Evolutionary conservation across 2,113 vertebrate genomes (phyloP), one percentile per base, ranked within the genome.

Genomic region (Brachyistius frenatus): DNA sequence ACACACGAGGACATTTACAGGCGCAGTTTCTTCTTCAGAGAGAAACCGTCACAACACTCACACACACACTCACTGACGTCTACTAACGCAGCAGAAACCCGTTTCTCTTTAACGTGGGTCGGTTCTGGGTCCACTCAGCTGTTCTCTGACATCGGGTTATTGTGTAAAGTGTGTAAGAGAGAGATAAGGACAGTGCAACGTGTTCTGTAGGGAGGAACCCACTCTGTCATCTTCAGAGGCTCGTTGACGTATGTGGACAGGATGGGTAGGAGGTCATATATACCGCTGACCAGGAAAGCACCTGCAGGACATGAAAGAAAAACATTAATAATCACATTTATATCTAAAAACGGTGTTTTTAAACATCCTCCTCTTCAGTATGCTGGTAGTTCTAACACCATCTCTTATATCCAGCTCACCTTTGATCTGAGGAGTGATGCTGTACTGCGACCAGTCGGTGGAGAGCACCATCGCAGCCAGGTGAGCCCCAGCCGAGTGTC

Each of bases 401-500:
- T 41, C 39, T 44, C 41, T 11, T 44, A 44, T 11, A 44, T 44
- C 41, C 41, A 0, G 30, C 61, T 78, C 81, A 98, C 98, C 98
- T 98, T 92, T 97, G 73, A 99, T 94, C 73, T 96, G 92, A 14
- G 97, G 97, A 0, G 57, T 80, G 44, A 94, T 74, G 15, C 73
- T 86, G 0, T 94, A 96, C 76, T 96, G 84, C 0, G 92, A 90
- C 98, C 98, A 99, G 84, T 96, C 91, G 0, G 96, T 96, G 74
- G 95, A 95, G 55, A 99, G 94, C 47, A 95, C 89, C 98, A 99
- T 98, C 30, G 97, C 95, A 0, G 93, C 95, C 80, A 99, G 90
- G 47, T 98, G 98, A 62, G 97, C 97, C 1, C 98, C 98, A 0
- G 98, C 97, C 0, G 98, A 99, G 86, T 99, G 98, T 54, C 98